phyloP scores from a whole-genome alignment of 2,113 vertebrate species.

The Panurus biarmicus region DNA sequence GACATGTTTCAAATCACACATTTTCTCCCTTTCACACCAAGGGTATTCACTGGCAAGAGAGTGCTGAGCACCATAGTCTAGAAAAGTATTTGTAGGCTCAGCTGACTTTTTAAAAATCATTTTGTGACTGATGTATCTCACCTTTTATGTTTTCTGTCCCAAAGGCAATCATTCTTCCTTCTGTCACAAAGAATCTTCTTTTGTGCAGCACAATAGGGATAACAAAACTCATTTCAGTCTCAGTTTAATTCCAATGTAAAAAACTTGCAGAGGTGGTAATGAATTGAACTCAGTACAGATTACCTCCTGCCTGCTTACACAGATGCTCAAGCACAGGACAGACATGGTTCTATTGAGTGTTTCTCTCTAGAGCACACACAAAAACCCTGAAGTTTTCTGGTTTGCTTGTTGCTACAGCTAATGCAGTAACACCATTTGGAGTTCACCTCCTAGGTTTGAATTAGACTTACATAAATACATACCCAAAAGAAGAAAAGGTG shows the following conservation, averaged over 20 bases:
- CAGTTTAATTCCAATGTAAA: slow-evolving; percentile 50
- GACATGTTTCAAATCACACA: background rate
- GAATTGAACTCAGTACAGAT: slow-evolving; percentile 34
- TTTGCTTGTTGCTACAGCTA: background rate
- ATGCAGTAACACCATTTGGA: background rate
- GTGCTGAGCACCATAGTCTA: background rate
- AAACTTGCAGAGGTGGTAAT: slow-evolving; percentile 42
- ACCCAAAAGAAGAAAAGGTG: background rate
- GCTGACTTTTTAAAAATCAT: background rate
- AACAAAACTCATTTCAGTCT: slow-evolving; percentile 49
- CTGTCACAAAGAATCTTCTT: background rate
- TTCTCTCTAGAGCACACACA: background rate
- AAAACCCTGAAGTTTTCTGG: background rate
- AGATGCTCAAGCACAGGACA: background rate
- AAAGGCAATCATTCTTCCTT: background rate
- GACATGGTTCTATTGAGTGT: background rate
- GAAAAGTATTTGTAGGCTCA: background rate
- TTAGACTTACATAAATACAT: background rate
- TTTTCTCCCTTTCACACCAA: background rate
- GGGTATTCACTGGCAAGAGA: background rate
- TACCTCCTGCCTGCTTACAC: background rate
- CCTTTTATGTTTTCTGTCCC: background rate
- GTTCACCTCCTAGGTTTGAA: background rate
- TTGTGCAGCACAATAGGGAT: background rate
- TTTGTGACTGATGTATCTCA: background rate